Conservation (phyloP, 53 echinoderm and acorn worm genomes). For the Pentamera pediparva region DNA sequence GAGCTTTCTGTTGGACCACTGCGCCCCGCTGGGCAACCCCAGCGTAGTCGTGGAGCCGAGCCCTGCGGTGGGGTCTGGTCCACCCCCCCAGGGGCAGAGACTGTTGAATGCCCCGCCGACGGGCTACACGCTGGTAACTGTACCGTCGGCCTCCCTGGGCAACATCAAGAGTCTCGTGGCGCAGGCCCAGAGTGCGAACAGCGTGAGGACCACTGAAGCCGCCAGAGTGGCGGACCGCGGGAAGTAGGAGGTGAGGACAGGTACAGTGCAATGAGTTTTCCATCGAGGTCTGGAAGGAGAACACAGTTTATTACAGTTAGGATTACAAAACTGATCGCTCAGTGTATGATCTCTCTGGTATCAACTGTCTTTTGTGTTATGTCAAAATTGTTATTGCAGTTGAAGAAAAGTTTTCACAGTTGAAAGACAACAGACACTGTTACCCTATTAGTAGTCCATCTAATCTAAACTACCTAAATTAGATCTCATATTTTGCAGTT, state of each 20-base stretch:
- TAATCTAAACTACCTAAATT: too few species aligned
- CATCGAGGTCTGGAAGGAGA: constrained; percentile 2
- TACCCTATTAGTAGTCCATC: too few species aligned
- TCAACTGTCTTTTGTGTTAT: neutral
- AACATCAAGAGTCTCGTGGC: constrained; percentile 21
- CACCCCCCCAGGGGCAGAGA: constrained; percentile 30
- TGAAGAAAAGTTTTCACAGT: too few species aligned
- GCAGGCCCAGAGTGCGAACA: constrained; percentile 37
- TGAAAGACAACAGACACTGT: too few species aligned
- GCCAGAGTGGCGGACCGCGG: neutral
- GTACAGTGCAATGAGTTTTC: constrained; percentile 9
- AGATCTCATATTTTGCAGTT: too few species aligned
- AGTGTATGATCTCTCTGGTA: neutral
- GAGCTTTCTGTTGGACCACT: constrained; percentile 59
- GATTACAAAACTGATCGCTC: neutral
- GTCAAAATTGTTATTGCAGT: too few species aligned
- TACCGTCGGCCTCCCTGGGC: constrained; percentile 58
- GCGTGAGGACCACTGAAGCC: neutral
- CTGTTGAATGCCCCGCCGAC: constrained; percentile 53
- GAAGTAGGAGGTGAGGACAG: neutral
- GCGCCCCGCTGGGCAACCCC: constrained; percentile 40
- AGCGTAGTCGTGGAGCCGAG: constrained; percentile 55
- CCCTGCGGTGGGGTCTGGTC: constrained; percentile 39
- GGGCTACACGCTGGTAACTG: constrained; percentile 71
- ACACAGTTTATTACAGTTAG: neutral